A percentile compares a stretch with the other conserved stretches of the same genome.
These are phyloP conservation scores for Oncorhynchus gorbuscha DNA, from an alignment of 2,113 vertebrate species.

Conservation along the genomic window DNA sequence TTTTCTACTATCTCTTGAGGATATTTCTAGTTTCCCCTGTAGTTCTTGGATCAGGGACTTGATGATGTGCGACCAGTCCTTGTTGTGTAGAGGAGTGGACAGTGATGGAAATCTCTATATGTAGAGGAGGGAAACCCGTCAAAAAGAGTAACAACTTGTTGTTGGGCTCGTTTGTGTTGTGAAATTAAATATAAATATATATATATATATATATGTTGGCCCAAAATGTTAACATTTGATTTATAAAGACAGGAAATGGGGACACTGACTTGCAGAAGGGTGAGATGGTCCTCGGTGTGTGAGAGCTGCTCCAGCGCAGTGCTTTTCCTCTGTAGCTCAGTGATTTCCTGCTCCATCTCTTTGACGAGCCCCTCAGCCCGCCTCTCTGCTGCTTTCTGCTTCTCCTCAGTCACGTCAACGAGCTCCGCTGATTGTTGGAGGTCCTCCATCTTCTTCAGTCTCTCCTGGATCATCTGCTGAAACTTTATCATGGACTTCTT, in stretches of 20 bases:
- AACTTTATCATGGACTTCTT: conserved; percentile 49
- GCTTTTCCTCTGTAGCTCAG: conserved; percentile 43
- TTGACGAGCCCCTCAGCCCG: conserved; percentile 42
- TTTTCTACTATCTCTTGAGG: not conserved
- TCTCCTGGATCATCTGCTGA: conserved; percentile 59
- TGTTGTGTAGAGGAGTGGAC: conserved; percentile 36
- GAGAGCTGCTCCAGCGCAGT: conserved; percentile 45
- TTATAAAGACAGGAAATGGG: not conserved
- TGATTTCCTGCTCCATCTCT: conserved; percentile 52
- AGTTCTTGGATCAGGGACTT: conserved; percentile 6
- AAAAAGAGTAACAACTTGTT: no score
- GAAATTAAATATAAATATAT: no score
- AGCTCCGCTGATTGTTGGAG: conserved; percentile 42
- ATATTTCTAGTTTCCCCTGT: not conserved
- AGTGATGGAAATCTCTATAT: conserved; percentile 45
- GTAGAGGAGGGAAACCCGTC: not conserved
- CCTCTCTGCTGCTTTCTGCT: conserved; percentile 32
- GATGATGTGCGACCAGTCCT: conserved; percentile 43
- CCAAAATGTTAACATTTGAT: not conserved
- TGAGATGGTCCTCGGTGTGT: conserved; percentile 56
- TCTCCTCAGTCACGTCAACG: conserved; percentile 49
- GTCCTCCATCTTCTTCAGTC: conserved; percentile 49
- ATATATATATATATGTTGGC: no score
- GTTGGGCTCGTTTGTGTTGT: no score
- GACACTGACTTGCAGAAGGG: conserved; percentile 52